phyloP scores from a whole-genome alignment of 2,113 vertebrate species.

The Chrysochloris asiatica region DNA sequence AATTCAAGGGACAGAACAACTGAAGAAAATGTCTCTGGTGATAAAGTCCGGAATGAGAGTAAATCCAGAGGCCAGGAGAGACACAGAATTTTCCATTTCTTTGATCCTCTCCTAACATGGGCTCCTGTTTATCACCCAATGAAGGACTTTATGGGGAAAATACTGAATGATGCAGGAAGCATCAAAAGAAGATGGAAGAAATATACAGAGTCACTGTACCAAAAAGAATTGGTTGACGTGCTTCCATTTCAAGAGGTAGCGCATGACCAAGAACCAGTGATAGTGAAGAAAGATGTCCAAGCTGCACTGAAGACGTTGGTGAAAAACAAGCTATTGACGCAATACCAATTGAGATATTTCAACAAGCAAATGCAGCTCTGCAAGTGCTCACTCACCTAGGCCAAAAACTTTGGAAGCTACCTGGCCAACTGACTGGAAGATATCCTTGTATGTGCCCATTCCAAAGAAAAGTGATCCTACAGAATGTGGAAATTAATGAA shows the following conservation, averaged over 20 bases:
- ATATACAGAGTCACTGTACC: neutral
- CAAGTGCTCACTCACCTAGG: neutral
- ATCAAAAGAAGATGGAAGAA: neutral
- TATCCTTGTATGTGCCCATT: neutral
- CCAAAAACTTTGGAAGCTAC: neutral
- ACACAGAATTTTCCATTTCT: neutral
- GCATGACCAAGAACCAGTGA: neutral
- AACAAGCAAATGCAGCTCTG: neutral
- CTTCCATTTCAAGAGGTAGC: neutral
- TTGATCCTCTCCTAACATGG: accelerated
- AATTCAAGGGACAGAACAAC: neutral
- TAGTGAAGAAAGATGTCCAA: neutral
- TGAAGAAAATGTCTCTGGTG: neutral
- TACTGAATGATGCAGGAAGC: neutral
- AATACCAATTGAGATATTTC: neutral
- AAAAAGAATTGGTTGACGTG: neutral
- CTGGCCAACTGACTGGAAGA: neutral
- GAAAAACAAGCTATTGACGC: neutral
- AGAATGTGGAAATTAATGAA: neutral
- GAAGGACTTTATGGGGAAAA: too few species aligned
- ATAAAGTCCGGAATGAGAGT: neutral
- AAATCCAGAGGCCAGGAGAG: neutral
- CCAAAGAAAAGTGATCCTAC: neutral
- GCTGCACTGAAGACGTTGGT: neutral
- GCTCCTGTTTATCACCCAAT: neutral